A percentile compares a stretch with the other conserved stretches of the same genome.
These are phyloP conservation scores for Amblyornis subalaris DNA, from an alignment of 2,113 vertebrate species.

Conservation along the genomic window DNA sequence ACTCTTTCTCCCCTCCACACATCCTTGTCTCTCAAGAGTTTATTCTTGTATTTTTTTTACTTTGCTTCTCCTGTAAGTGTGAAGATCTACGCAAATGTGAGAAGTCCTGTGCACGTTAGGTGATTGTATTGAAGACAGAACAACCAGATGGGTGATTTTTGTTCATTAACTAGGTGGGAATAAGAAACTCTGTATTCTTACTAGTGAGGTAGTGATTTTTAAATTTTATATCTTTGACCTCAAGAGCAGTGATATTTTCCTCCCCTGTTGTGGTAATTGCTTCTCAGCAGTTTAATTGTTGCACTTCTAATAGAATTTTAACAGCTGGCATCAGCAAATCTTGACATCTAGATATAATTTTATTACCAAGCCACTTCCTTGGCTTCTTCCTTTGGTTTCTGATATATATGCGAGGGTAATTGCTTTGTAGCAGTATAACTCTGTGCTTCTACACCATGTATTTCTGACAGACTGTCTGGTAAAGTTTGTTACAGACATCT, in stretches of 20 bases:
- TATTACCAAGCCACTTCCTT: neutral
- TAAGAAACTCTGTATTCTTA: neutral
- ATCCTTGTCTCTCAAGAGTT: neutral
- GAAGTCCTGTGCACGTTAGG: neutral
- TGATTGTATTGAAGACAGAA: neutral
- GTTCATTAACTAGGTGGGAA: neutral
- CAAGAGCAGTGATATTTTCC: neutral
- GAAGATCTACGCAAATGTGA: neutral
- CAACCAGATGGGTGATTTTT: neutral
- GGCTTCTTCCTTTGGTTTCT: neutral
- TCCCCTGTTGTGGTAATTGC: neutral
- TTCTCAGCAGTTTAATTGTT: neutral
- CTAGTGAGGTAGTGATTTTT: neutral
- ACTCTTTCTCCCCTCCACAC: neutral
- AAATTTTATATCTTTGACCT: neutral
- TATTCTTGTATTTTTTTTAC: neutral
- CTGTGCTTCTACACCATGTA: neutral
- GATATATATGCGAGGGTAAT: neutral
- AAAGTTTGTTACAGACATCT: neutral
- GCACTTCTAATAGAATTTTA: neutral
- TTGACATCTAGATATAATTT: neutral
- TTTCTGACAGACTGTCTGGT: neutral
- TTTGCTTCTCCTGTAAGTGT: neutral
- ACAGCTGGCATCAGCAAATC: neutral
- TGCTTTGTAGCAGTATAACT: neutral